Evolutionary conservation across 2,797 vertebrate species (phyloP).

Genomic region (Choloepus didactylus): DNA sequence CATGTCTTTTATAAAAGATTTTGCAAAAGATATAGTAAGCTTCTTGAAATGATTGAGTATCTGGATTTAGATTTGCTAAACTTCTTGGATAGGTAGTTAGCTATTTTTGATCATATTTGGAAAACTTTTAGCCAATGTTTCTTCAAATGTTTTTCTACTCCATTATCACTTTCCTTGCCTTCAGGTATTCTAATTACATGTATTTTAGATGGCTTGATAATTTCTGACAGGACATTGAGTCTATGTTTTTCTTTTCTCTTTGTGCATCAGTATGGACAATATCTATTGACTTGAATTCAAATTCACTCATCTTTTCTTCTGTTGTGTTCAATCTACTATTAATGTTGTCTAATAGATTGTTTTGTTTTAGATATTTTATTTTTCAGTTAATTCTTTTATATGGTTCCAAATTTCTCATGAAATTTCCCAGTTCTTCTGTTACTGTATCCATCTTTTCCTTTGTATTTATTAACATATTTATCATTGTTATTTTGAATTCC

Average conservation of each 20-base stretch:
- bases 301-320: slow-evolving; percentile 43
- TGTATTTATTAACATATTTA: not conserved
- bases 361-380: not conserved
- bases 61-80: slow-evolving; percentile 16
- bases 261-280: not conserved
- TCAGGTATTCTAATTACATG: not conserved
- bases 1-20: not conserved
- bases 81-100: not conserved
- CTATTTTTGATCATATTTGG: slow-evolving; percentile 4
- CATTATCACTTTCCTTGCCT: not conserved
- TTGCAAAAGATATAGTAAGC: not conserved
- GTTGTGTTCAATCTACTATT: not conserved
- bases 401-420: not conserved
- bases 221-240: not conserved
- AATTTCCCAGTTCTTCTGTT: not conserved
- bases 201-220: not conserved
- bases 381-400: slow-evolving; percentile 53
- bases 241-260: not conserved
- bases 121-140: slow-evolving; percentile 19
- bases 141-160: not conserved
- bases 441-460: not conserved
- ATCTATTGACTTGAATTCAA: not conserved
- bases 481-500: slow-evolving; percentile 11
- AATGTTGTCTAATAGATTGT: not conserved
- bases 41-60: not conserved